Percentiles rank a stretch among this genome's conserved stretches.
Evolutionary conservation across 2,797 vertebrate genomes (phyloP).

Genomic region (Lacerta viridis): DNA sequence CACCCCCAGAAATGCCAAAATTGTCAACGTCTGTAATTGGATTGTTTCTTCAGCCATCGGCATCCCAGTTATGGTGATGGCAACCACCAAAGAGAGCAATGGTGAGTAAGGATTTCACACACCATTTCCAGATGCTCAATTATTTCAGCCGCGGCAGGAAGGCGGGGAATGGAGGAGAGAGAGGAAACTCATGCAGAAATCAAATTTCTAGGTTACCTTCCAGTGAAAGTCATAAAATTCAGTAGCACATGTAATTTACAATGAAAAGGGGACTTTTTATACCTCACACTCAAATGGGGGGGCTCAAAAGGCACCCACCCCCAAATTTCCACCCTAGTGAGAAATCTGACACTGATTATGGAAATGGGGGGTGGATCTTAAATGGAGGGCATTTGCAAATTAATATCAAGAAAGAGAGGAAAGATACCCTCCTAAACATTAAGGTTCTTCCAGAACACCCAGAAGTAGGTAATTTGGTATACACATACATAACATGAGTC

Average conservation of each 20-base stretch:
- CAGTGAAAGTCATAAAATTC: background rate
- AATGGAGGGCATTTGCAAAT: background rate
- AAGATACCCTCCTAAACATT: no score
- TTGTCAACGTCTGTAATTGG: conserved; percentile 99
- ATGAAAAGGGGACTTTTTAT: no score
- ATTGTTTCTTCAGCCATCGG: conserved; percentile 97
- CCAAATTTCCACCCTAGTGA: background rate
- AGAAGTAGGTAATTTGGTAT: background rate
- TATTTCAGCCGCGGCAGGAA: background rate
- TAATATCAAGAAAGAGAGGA: background rate
- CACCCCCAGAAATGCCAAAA: conserved; percentile 96
- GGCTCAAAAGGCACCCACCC: background rate
- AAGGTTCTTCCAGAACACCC: background rate
- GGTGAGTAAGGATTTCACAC: conserved; percentile 74
- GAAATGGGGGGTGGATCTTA: background rate
- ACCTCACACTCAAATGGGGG: background rate
- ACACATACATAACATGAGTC: background rate
- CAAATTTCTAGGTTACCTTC: background rate
- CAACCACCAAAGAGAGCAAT: conserved; percentile 86
- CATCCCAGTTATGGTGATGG: conserved; percentile 98
- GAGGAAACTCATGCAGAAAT: background rate
- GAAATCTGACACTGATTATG: background rate
- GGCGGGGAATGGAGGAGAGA: background rate
- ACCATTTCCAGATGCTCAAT: conserved; percentile 9
- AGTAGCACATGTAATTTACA: background rate